phyloP scores from a whole-genome alignment of 2,888 invertebrate species.

The Ceraclea dissimilis region DNA sequence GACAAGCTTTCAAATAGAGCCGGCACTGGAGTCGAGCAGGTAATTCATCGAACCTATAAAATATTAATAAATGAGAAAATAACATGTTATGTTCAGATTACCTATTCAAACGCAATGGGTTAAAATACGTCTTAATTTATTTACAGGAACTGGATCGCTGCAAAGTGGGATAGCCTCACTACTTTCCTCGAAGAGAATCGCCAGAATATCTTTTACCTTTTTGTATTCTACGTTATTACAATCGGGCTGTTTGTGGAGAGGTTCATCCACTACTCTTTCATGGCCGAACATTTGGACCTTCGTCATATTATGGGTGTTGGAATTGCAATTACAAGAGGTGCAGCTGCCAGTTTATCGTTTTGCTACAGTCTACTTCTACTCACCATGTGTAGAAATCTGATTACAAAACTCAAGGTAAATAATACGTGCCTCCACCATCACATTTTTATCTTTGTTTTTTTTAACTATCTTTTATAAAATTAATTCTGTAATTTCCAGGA shows the following conservation, averaged over 20 bases:
- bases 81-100: background rate
- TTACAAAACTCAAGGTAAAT: slow-evolving; percentile 75
- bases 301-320: slow-evolving; percentile 96
- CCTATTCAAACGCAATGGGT: background rate
- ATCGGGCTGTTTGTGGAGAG: slow-evolving; percentile 90
- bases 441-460: too few relatives aligned
- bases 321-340: slow-evolving; percentile 89
- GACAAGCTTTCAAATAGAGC: slow-evolving; percentile 90
- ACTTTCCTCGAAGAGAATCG: slow-evolving; percentile 93
- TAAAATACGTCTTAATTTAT: background rate
- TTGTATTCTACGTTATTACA: slow-evolving; percentile 90
- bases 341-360: slow-evolving; percentile 90
- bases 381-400: slow-evolving; percentile 86
- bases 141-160: slow-evolving; percentile 57
- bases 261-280: slow-evolving; percentile 93
- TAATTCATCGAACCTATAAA: slow-evolving; percentile 25
- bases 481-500: slow-evolving; percentile 43
- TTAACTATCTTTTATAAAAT: too few relatives aligned
- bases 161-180: slow-evolving; percentile 79
- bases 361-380: slow-evolving; percentile 85
- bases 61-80: too few relatives aligned
- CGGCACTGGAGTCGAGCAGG: slow-evolving; percentile 61
- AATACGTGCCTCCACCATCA: too few relatives aligned
- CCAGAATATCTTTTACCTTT: slow-evolving; percentile 91
- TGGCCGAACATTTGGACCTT: slow-evolving; percentile 92